Evolutionary conservation across 2,888 invertebrate genomes (phyloP), one percentile per base, ranked within the genome.

Genomic region (Nysson spinosus): DNA sequence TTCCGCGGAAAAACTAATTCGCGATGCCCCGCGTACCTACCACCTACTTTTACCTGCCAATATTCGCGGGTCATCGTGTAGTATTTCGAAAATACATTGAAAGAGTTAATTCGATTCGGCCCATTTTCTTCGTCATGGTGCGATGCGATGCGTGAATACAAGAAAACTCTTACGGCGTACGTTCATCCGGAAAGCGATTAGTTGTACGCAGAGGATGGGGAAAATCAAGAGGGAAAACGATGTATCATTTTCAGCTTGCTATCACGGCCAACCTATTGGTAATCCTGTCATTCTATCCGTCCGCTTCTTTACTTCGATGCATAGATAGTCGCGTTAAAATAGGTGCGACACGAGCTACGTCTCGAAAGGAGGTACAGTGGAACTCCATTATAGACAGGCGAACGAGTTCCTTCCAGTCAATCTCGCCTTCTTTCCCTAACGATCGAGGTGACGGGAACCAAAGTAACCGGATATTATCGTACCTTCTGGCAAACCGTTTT

Each of bases 381-480:
- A 65, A 71, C 56, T 69, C 72, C 42, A 75, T 75, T 74, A 74
- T 64, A 54, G 39, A 17, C 17, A 24, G 44, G 12, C 74, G 64
- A 74, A 74, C 54, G 61, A 73, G 61, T 64, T 70, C 49, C 65
- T 55, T 62, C 71, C 58, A 52, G 54, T 71, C 72, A 28, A 71
- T 74, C 51, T 52, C 52, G 43, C 44, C 19, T 16, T 44, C 30
- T 24, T 35, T 34, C 50, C 60, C 46, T 56, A 62, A 72, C 64
- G 61, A 61, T 30, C 22, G 2, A 30, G 34, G 7, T 39, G 34
- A 57, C 60, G 35, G 22, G 58, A 60, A 69, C 55, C 63, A 65
- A 75, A 72, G 55, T 46, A 12, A 42, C 49, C 75, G 74, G 74
- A 74, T 74, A 74, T 75, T 75, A 75, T 66, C 72, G 52, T 72